Evolutionary conservation across 1,140 invertebrate species (phyloP).

Genomic region (Halesus radiatus): DNA sequence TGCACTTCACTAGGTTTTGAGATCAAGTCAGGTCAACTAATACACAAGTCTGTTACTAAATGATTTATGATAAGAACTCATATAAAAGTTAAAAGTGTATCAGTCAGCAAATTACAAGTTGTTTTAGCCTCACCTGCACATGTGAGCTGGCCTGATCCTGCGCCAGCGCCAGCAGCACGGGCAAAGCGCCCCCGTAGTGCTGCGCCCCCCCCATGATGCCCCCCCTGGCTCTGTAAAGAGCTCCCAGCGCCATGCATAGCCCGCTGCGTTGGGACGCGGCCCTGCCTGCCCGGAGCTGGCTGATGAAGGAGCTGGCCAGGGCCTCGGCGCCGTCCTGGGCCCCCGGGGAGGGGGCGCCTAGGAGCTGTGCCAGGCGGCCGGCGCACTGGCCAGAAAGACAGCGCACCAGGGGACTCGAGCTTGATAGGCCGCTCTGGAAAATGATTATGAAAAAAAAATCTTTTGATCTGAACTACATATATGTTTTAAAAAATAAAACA

Average conservation of each 20-base stretch:
- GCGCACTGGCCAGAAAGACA: slow-evolving; percentile 92
- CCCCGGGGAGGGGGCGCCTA: slow-evolving; percentile 58
- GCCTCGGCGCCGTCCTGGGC: slow-evolving; percentile 60
- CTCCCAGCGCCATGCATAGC: slow-evolving; percentile 87
- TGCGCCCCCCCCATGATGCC: slow-evolving; percentile 59
- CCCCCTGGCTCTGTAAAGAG: slow-evolving; percentile 63
- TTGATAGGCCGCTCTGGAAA: slow-evolving; percentile 80
- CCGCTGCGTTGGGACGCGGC: slow-evolving; percentile 74
- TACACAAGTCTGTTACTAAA: no score
- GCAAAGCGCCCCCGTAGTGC: slow-evolving; percentile 71
- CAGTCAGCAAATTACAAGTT: no score
- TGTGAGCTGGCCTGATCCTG: slow-evolving; percentile 92
- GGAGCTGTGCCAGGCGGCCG: slow-evolving; percentile 63
- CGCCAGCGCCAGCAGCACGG: slow-evolving; percentile 92
- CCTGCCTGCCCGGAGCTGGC: slow-evolving; percentile 48
- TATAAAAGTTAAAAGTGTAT: no score
- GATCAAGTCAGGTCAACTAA: no score
- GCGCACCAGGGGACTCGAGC: slow-evolving; percentile 86
- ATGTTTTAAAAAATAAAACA: no score
- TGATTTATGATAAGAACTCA: no score
- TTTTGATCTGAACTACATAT: no score
- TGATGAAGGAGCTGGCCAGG: slow-evolving; percentile 49
- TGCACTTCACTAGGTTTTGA: no score
- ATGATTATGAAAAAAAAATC: no score
- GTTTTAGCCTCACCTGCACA: slow-evolving; percentile 79